Evolutionary conservation across 2,113 vertebrate species (phyloP), one percentile per base, ranked within the genome.

Genomic region (Lampris megalopsis): DNA sequence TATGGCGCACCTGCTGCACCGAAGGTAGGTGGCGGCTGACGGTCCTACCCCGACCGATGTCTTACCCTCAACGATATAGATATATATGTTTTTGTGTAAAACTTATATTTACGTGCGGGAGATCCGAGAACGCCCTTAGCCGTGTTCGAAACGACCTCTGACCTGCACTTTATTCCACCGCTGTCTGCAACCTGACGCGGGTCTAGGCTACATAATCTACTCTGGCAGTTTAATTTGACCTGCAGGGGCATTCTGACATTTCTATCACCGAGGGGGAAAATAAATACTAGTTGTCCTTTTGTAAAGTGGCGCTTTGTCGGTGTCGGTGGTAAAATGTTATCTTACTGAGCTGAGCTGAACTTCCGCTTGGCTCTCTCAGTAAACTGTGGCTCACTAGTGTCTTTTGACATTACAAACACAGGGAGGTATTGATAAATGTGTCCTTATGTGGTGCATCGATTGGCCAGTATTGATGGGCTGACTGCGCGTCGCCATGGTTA

Each of bases 1-100:
- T 98, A 71, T 99, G 97, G 97, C 93, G 97, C 81, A 98, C 97
- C 90, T 99, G 97, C 94, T 99, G 97, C 91, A 96, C 97, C 4
- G 97, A 99, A 95, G 97, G 97, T 98, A 83, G 9, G 66, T 59
- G 0, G n/a, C 49, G 5, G 59, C 24, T 24, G 24, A 24, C 24
- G 24, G 41, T 35, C 36, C 63, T 50, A 57, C 45, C 60, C 62
- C 11, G 58, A 11, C 64, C 53, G 57, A 63, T 59, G 68, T 77
- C 60, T 68, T 1, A 36, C 6, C 38, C 3, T 0, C 41, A 24
- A 24, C 24, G 24, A 24, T 24, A 24, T 24, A 24, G 24, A 24
- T 24, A 24, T 24, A 24, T 24, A 24, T 24, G 24, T 24, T 24
- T 24, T 24, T 24, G 24, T 24, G 24, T 24, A 24, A 24, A 24